Conservation (phyloP, 2,113 vertebrate genomes). For the Daubentonia madagascariensis region DNA sequence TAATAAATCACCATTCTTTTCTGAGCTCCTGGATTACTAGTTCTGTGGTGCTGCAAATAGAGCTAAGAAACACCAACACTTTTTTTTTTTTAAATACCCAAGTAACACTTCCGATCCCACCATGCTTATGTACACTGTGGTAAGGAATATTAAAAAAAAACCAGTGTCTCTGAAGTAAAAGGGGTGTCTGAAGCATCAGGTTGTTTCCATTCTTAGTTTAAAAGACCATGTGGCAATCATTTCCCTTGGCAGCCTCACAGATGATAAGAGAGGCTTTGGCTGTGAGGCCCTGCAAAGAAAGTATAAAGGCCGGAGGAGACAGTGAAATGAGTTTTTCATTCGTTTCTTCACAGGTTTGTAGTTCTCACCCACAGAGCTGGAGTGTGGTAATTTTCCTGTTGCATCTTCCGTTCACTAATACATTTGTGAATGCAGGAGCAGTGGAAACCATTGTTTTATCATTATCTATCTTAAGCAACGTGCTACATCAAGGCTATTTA, state of each 20-base stretch:
- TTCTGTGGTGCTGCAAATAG: background rate
- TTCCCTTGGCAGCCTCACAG: background rate
- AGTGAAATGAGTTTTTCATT: background rate
- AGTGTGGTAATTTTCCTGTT: background rate
- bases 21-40: background rate
- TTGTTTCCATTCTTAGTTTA: background rate
- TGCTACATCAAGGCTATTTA: background rate
- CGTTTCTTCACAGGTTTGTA: background rate
- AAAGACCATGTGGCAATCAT: background rate
- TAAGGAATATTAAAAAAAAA: background rate
- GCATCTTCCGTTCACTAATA: background rate
- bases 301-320: background rate
- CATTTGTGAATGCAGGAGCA: background rate
- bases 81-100: background rate
- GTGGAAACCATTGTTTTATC: background rate
- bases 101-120: background rate
- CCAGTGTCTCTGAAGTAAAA: background rate
- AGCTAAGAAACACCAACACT: background rate
- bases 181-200: background rate
- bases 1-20: background rate
- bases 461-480: background rate
- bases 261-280: background rate
- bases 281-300: background rate
- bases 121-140: too few relatives aligned
- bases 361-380: background rate